Conservation (phyloP, 2,113 vertebrate species). For the Chaetodon auriga region DNA sequence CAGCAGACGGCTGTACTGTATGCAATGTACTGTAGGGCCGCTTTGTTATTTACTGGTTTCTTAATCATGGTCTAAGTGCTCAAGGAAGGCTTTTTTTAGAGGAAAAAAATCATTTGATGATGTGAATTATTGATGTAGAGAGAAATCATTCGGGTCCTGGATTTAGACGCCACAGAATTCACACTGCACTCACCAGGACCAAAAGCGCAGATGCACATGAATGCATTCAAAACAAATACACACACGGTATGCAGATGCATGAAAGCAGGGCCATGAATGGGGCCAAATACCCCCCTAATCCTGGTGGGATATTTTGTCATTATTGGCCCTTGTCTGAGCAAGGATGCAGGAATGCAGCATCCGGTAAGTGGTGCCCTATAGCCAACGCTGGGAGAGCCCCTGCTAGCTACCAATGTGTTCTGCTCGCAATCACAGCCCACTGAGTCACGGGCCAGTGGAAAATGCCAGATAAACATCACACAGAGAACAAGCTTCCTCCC, state of each 20-base stretch:
- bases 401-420: conserved; percentile 59
- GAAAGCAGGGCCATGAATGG: conserved; percentile 32
- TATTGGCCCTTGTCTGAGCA: conserved; percentile 43
- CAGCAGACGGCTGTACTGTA: conserved; percentile 9
- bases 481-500: conserved; percentile 70
- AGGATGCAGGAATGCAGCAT: conserved; percentile 56
- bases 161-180: conserved; percentile 34
- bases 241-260: conserved; percentile 43
- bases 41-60: conserved; percentile 28
- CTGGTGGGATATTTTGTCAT: conserved; percentile 44
- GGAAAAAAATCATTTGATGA: conserved; percentile 11
- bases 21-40: not conserved
- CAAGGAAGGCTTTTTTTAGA: not conserved
- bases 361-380: conserved; percentile 66
- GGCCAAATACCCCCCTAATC: conserved; percentile 46
- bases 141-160: conserved; percentile 17
- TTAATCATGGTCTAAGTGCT: conserved; percentile 9
- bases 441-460: conserved; percentile 75
- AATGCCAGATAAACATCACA: conserved; percentile 82
- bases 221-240: conserved; percentile 35
- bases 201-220: conserved; percentile 42
- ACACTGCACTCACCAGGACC: conserved; percentile 6
- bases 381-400: conserved; percentile 45
- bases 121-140: conserved; percentile 56
- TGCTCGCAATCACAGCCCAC: conserved; percentile 72